These are phyloP conservation scores for Drosophila emarginata DNA, from an alignment of 2,888 invertebrate species.

Conservation along the genomic window DNA sequence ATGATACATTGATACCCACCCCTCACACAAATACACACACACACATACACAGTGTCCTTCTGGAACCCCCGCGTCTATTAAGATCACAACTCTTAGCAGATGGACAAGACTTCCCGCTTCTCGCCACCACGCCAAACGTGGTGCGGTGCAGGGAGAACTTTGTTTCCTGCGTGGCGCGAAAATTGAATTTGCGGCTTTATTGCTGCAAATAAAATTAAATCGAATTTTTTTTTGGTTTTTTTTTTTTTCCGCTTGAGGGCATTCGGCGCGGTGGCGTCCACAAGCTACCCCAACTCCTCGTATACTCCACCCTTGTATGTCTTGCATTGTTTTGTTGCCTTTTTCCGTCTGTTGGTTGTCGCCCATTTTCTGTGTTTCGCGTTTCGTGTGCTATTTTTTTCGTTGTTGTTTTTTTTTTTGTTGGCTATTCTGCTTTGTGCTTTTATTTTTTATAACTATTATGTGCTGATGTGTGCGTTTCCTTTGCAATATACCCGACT, in stretches of 20 bases:
- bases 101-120: background rate
- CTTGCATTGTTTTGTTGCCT: slow-evolving; percentile 35
- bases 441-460: slow-evolving; percentile 62
- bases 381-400: background rate
- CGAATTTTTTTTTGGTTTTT: slow-evolving; percentile 56
- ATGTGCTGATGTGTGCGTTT: slow-evolving; percentile 73
- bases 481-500: background rate
- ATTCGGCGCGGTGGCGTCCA: slow-evolving; percentile 7
- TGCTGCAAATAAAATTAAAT: slow-evolving; percentile 80
- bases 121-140: no score
- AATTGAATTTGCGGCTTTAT: slow-evolving; percentile 79
- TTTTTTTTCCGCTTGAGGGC: slow-evolving; percentile 39
- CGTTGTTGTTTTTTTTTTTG: slow-evolving; percentile 1
- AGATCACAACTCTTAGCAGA: slow-evolving; percentile 7
- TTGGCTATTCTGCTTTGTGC: slow-evolving; percentile 37
- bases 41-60: background rate
- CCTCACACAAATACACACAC: background rate
- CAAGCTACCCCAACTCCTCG: background rate
- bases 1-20: slow-evolving; percentile 7
- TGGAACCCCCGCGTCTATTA: background rate
- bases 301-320: background rate
- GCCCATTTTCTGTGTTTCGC: slow-evolving; percentile 10
- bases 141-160: slow-evolving; percentile 38
- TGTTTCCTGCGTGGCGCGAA: slow-evolving; percentile 58
- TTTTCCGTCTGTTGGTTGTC: slow-evolving; percentile 20